phyloP scores from a whole-genome alignment of 2,797 vertebrate species.

The Melopsittacus undulatus region DNA sequence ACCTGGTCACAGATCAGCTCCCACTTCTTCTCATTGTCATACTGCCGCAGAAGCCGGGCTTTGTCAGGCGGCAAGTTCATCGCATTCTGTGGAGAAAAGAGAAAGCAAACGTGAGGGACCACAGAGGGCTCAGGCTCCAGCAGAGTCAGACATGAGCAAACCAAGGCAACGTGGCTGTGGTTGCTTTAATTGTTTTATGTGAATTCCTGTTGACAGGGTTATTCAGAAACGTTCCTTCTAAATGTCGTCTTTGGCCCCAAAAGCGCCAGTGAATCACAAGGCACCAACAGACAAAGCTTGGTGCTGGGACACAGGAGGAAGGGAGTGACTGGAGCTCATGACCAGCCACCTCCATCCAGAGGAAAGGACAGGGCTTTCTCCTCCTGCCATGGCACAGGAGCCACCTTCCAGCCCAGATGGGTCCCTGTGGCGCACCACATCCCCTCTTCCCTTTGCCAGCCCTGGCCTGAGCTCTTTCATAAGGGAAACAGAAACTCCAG shows the following conservation, averaged over 20 bases:
- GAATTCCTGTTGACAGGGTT: not conserved
- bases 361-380: not conserved
- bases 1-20: conserved; percentile 99
- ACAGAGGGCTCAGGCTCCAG: not conserved
- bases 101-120: not conserved
- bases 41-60: conserved; percentile 92
- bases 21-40: conserved; percentile 99
- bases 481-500: not conserved
- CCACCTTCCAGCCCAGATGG: not conserved
- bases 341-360: not conserved
- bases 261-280: not conserved
- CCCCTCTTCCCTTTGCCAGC: not conserved
- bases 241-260: not conserved
- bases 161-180: not conserved
- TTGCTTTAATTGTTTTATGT: not conserved
- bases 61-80: conserved; percentile 99
- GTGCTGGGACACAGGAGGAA: not conserved
- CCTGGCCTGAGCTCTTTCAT: fast-evolving
- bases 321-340: fast-evolving
- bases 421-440: not conserved
- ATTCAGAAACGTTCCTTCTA: not conserved
- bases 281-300: not conserved
- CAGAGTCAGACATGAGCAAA: not conserved
- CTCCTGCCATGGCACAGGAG: not conserved
- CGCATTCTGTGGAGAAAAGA: conserved; percentile 84